Evolutionary conservation across 2,888 invertebrate species (phyloP).

Genomic region (Peribatodes rhomboidaria): DNA sequence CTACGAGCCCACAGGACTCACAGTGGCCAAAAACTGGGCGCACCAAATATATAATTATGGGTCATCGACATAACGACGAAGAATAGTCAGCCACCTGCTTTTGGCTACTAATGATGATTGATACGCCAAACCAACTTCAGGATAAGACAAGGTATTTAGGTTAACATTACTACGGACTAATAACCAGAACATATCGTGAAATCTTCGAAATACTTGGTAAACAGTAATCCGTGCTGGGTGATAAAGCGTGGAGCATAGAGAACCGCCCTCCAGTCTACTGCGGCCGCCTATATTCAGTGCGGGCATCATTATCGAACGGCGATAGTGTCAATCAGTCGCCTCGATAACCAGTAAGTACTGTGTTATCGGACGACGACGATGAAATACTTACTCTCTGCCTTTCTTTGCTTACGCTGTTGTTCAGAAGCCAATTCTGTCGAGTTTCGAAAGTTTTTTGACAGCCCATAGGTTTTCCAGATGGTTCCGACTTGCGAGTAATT

Average conservation of each 20-base stretch:
- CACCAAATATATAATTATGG: no score
- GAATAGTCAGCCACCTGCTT: neutral
- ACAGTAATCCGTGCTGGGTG: slow-evolving; percentile 9
- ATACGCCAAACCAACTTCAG: neutral
- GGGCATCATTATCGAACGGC: slow-evolving; percentile 50
- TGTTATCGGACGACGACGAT: slow-evolving; percentile 40
- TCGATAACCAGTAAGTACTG: slow-evolving; percentile 41
- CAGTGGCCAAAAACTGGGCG: no score
- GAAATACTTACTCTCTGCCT: neutral
- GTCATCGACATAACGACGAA: no score
- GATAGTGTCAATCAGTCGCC: slow-evolving; percentile 58
- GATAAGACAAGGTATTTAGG: slow-evolving; percentile 12
- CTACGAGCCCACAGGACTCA: no score
- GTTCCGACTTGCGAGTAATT: no score
- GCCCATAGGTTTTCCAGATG: no score
- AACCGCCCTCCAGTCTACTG: slow-evolving; percentile 23
- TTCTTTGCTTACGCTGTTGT: neutral
- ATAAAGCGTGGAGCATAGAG: slow-evolving; percentile 5
- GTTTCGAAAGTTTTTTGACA: no score
- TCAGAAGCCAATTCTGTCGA: neutral
- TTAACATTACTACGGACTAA: slow-evolving; percentile 13
- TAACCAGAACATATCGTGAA: slow-evolving; percentile 4
- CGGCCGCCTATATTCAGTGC: slow-evolving; percentile 51
- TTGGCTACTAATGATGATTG: neutral
- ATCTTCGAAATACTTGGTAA: slow-evolving; percentile 8